Base-by-base conservation (phyloP, 2,797 vertebrate species). In the Epinephelus awoara region DNA sequence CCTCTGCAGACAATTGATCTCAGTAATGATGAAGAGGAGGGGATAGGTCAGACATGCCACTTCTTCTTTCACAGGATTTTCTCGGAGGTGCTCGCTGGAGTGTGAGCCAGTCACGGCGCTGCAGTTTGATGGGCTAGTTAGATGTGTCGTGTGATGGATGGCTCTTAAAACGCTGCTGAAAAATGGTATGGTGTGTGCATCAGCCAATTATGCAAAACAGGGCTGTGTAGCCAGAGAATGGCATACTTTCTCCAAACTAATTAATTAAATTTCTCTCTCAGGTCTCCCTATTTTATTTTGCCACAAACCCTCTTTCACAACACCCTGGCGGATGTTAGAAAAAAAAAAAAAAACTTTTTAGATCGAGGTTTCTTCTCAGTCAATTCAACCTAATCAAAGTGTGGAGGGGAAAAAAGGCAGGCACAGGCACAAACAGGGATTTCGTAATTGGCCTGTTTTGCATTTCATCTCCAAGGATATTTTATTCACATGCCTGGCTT, bases 401-500 rank as follows among this genome's bases (percentile, higher is more conserved):
- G 58, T 77, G 67, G 47, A 57, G 50, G 63, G 72, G 19, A 80
- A 82, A 71, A 87, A 85, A 72, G 19, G 54, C 59, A 74, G 56
- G 56, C 75, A 63, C 62, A 61, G 63, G 65, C 83, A 82, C 66
- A 84, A 88, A 87, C 73, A 84, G 82, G 71, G 77, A 75, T 83
- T 82, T 77, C 46, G 59, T 93, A 95, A 94, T 95, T 91, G 88
- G 89, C 86, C 91, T 90, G 85, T 87, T 95, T 94, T 94, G 90
- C 92, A 92, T 92, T 94, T 92, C 77, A 93, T 95, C 89, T 94
- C 80, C 85, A 93, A 93, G 69, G 89, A 87, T 83, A 88, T 93
- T 96, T 91, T 93, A 88, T 95, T 94, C 94, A 93, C 77, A 92
- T 87, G 86, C 88, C 91, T 93, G 83, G 86, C 88, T 95, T 82